Conservation (phyloP, 2,888 invertebrate genomes). For the Apotomis capreana region DNA sequence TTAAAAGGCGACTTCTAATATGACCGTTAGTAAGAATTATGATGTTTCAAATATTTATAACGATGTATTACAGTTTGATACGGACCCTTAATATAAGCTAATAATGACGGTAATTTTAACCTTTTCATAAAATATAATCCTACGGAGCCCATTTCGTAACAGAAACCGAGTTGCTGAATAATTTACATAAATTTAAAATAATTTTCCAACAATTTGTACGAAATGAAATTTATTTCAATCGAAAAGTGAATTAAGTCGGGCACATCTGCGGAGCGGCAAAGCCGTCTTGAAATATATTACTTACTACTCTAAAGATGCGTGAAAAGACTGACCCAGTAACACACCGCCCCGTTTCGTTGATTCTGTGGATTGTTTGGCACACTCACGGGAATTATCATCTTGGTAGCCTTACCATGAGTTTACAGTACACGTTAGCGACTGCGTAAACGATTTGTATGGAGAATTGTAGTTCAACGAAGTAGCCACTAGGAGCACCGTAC, state of each 20-base stretch:
- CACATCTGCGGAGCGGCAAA: conserved; percentile 24
- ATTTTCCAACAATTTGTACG: conserved; percentile 35
- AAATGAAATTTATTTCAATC: conserved; percentile 38
- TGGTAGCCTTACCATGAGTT: no score
- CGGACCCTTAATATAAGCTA: neutral
- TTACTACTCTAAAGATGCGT: conserved; percentile 31
- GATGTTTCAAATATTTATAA: neutral
- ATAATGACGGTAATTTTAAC: conserved; percentile 16
- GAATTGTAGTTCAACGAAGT: no score
- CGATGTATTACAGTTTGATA: neutral
- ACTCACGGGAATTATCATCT: neutral
- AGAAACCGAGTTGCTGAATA: conserved; percentile 35
- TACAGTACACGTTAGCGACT: no score
- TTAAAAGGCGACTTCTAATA: no score
- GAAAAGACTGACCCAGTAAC: conserved; percentile 13
- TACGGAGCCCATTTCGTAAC: conserved; percentile 5
- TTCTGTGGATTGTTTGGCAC: neutral
- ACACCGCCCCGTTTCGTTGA: neutral
- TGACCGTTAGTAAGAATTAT: neutral
- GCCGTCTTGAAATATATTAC: conserved; percentile 37
- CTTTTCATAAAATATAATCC: conserved; percentile 6
- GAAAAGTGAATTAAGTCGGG: conserved; percentile 37
- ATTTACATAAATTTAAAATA: conserved; percentile 39
- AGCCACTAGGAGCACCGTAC: no score
- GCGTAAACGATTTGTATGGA: no score